Base-by-base conservation (phyloP, 2,888 invertebrate genomes). In the Blera fallax region DNA sequence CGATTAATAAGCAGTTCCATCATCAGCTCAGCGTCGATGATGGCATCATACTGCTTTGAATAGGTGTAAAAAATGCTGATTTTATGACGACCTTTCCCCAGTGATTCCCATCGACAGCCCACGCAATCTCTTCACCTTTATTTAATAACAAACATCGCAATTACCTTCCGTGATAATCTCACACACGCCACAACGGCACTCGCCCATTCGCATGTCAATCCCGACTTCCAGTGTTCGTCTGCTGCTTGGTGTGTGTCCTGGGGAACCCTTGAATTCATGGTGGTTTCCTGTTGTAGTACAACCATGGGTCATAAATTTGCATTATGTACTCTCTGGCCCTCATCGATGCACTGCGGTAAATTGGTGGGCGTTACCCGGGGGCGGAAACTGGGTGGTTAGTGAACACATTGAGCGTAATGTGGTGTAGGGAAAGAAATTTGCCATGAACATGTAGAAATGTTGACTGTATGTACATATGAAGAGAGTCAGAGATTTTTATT, bases 131-230 rank as follows among this genome's bases (percentile, higher is more conserved):
- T 24, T 54, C 56, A 74, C 80, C 79, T 84, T 84, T 45, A 69
- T 65, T 80, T 80, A 84, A 79, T 74, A 80, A 80, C 65, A 84
- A 80, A 74, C 84, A 80, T 64, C 69, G 80, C 69, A 74, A 84
- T 80, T 83, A 83, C 78, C 73, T 83, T 62, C 62, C 72, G 48
- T 65, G 73, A 73, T 78, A 73, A 83, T 78, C 72, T 67, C 21
- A n/a, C 43, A 79, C 32, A 32, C 21, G 43, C 60, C 52, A 45
- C 32, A 8, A 27, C 32, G 7, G 8, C 24, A 4, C 3, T 32
- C 58, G 45, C 45, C 24, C 40, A 40, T 34, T 27, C 14, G 3
- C 18, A 27, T 45, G 45, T 43, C 37, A 43, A 56, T 24, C 16
- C 67, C 16, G 16, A 37, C 27, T 11, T 34, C 70, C 48, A 24